Evolutionary conservation across 2,113 vertebrate genomes (phyloP), one percentile per base, ranked within the genome.

Genomic region (Tragelaphus imberbis): DNA sequence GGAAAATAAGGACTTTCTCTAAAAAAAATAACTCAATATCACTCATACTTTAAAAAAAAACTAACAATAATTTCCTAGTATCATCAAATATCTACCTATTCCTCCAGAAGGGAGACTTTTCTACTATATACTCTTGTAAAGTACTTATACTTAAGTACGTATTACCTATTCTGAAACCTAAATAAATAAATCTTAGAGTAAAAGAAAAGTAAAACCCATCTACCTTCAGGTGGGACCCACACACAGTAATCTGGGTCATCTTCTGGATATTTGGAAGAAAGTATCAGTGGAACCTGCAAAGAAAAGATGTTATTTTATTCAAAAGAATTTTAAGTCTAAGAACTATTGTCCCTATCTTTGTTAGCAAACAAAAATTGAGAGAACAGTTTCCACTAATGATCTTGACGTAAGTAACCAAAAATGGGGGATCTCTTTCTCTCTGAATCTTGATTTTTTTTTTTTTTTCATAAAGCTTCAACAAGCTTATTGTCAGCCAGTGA

Each of bases 191-290:
- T 44, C 30, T 89, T 49, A 84, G 16, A 95, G 28, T 25, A 40
- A 93, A 95, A 80, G 25, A 86, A 95, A 95, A 94, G 40, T 27
- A 59, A 89, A 92, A 92, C 89, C 47, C 53, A 28, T 75, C 71
- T 99, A 99, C 99, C 99, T 99, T 98, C 97, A 98, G 99, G 99
- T 84, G 99, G 99, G 71, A 99, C 71, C 99, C 99, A 99, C 33
- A 99, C 98, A 65, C 99, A 99, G 93, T 99, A 99, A 98, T 99
- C 99, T 25, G 99, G 99, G 96, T 99, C 99, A 88, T 99, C 99
- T 85, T 99, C 99, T 84, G 99, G 99, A 97, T 99, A 99, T 95
- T 98, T 98, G 23, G 98, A 98, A 58, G 99, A 98, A 97, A 99
- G 96, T 7, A 77, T 93, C 16, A 82, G 97, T 3, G 99, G 98